Evolutionary conservation across 2,888 invertebrate genomes (phyloP).

Genomic region (Nephrotoma appendiculata): DNA sequence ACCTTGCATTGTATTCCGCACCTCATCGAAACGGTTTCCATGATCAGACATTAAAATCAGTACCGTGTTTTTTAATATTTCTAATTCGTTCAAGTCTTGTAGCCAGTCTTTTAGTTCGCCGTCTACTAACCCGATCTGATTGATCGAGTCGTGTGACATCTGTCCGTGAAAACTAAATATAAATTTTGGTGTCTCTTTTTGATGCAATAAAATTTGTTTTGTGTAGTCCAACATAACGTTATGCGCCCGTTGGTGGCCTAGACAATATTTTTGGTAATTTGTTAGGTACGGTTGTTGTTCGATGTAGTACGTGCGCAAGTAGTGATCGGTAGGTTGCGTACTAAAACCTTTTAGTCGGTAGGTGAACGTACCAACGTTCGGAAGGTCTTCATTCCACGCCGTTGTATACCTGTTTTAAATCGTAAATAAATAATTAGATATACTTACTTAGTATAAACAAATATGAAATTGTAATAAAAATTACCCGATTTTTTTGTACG

Average conservation of each 20-base stretch:
- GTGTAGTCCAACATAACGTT: conserved; percentile 48
- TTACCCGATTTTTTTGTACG: conserved; percentile 47
- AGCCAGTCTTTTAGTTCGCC: conserved; percentile 54
- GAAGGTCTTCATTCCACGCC: conserved; percentile 77
- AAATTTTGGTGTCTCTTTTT: conserved; percentile 59
- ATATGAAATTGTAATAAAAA: conserved; percentile 15
- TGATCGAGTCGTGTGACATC: conserved; percentile 75
- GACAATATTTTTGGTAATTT: conserved; percentile 45
- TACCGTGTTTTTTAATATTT: conserved; percentile 61
- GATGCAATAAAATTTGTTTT: conserved; percentile 43
- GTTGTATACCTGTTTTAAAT: conserved; percentile 39
- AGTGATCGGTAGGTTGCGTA: conserved; percentile 76
- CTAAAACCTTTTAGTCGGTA: conserved; percentile 79
- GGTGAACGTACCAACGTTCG: conserved; percentile 73
- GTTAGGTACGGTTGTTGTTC: conserved; percentile 43
- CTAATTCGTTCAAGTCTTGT: conserved; percentile 40
- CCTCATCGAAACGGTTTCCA: conserved; percentile 68
- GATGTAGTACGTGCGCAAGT: conserved; percentile 66
- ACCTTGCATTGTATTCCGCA: conserved; percentile 77
- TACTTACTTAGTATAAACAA: too few relatives aligned
- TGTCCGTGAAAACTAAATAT: conserved; percentile 80
- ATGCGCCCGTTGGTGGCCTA: conserved; percentile 59
- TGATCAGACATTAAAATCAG: conserved; percentile 89
- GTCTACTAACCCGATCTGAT: conserved; percentile 63
- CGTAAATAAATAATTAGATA: not conserved